Base-by-base conservation (phyloP, 2,888 invertebrate species). In the Tipula unca region DNA sequence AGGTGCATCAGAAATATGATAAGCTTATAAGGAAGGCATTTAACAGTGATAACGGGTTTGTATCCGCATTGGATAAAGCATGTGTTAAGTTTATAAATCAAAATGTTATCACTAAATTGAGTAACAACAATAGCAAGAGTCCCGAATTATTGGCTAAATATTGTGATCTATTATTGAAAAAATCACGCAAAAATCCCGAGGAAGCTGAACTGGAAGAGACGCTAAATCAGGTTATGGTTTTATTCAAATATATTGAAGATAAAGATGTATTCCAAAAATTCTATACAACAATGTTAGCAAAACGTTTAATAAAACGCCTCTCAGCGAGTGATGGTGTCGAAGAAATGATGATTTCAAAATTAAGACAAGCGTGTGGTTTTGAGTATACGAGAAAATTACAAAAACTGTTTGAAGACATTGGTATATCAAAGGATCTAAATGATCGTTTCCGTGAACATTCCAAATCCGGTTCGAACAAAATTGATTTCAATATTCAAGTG, bases 251-350 rank as follows among this genome's bases (percentile, higher is more conserved):
- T 91, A 98, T 99, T 87, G 99, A 99, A 91, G 99, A 99, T 92
- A 99, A 99, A 91, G 99, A 99, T 91, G 99, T 99, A 86, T 99
- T 99, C 93, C 99, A 99, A 92, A 99, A 99, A 92, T 99, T 99
- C 91, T 99, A 99, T 92, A 98, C 98, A 90, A 99, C 99, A 93
- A 98, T 99, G 98, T 92, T 99, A 88, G 99, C 99, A 54, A 99
- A 99, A 91, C 94, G 99, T 86, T 93, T 99, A 88, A 99, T 99
- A 2, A 97, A 97, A 89, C 98, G 99, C 89, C 97, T 98, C 94
- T 99, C 99, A 2, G 99, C 99, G 48, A 98, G 98, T 89, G 99
- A 99, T 89, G 99, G 99, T 91, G 99, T 99, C 5, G 99, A 99
- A 91, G 98, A 99, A 87, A 98, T 97, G 88, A 99, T 99, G 99